A percentile compares a stretch with the other conserved stretches of the same genome.
phyloP scores from a whole-genome alignment of 2,888 invertebrate genomes.

The Aethes cnicana region DNA sequence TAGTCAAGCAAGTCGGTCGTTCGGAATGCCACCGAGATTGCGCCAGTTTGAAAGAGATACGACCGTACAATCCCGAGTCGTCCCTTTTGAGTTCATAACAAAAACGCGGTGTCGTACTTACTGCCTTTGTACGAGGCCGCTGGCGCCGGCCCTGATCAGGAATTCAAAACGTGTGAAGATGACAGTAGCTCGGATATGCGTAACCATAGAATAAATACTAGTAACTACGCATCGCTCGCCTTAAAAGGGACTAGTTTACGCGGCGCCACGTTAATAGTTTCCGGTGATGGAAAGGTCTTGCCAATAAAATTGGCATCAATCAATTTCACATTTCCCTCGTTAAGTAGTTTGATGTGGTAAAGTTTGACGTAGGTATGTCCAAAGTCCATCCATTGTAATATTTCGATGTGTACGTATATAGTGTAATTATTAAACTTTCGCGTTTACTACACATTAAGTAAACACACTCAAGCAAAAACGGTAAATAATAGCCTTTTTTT shows the following conservation, averaged over 20 bases:
- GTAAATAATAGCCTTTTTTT: too few relatives aligned
- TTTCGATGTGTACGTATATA: too few relatives aligned
- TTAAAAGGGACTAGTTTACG: conserved; percentile 22
- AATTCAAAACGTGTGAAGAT: conserved; percentile 52
- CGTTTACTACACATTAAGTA: too few relatives aligned
- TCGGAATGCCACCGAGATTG: conserved; percentile 24
- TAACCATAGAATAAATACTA: background rate
- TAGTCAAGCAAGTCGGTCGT: conserved; percentile 1
- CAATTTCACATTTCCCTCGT: too few relatives aligned
- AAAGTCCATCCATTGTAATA: too few relatives aligned
- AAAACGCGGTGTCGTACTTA: conserved; percentile 19
- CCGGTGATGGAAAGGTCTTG: background rate
- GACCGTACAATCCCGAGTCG: conserved; percentile 13
- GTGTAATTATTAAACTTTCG: too few relatives aligned
- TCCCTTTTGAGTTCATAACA: conserved; percentile 14
- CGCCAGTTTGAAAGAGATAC: conserved; percentile 26
- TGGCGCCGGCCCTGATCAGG: conserved; percentile 68
- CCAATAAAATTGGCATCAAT: background rate
- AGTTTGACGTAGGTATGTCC: too few relatives aligned
- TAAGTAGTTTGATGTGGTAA: too few relatives aligned
- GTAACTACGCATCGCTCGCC: conserved; percentile 3
- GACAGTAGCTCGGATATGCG: conserved; percentile 28
- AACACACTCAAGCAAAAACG: too few relatives aligned
- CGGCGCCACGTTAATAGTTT: background rate
- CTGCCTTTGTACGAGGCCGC: conserved; percentile 30